Conservation (phyloP, 2,797 vertebrate species). For the Emydoidea blandingii region DNA sequence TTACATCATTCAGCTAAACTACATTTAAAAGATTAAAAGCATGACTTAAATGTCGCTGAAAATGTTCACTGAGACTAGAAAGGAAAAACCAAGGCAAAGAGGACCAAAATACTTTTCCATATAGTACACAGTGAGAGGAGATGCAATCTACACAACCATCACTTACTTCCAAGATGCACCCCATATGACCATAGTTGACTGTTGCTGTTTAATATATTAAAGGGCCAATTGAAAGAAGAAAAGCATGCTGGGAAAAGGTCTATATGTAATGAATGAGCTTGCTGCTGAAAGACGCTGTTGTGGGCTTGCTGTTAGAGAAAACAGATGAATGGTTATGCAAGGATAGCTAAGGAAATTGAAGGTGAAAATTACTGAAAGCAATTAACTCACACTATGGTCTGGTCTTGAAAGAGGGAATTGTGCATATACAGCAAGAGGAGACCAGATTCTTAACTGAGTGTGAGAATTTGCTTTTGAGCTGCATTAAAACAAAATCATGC, state of each 20-base stretch:
- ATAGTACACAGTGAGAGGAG: background rate
- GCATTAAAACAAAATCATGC: constrained; percentile 9
- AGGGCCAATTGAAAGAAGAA: background rate
- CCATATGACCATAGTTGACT: background rate
- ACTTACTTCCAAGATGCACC: background rate
- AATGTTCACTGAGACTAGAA: background rate
- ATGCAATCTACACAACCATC: background rate
- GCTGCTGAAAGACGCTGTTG: background rate
- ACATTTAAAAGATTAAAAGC: background rate
- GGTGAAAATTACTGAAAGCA: background rate
- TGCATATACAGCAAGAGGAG: background rate
- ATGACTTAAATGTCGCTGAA: background rate
- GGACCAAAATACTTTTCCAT: background rate
- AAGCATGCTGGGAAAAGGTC: background rate
- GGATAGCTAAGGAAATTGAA: background rate
- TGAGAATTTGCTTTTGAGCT: background rate
- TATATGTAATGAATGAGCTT: background rate
- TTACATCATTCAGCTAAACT: background rate
- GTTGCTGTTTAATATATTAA: background rate
- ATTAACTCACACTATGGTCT: background rate
- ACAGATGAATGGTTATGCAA: background rate
- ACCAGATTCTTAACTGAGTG: background rate
- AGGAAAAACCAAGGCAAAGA: background rate
- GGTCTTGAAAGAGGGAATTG: background rate
- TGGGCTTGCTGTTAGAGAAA: background rate